phyloP scores from a whole-genome alignment of 2,797 vertebrate species.

The Lindbergichthys nudifrons region DNA sequence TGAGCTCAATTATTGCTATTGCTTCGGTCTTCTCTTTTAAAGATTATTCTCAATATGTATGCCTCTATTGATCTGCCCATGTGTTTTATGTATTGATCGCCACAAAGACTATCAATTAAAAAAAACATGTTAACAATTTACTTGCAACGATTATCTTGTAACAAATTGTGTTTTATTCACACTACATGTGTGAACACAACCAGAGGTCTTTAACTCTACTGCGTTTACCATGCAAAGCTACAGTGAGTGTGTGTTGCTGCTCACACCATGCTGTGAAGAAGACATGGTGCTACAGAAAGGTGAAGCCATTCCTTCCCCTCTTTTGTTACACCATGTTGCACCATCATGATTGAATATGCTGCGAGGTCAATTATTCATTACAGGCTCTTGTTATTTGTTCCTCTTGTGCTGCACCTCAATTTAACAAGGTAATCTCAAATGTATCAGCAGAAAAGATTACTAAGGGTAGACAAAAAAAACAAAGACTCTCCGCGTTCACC shows the following conservation, averaged over 20 bases:
- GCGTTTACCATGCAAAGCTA: too few species aligned
- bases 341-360: conserved; percentile 43
- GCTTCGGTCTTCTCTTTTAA: conserved; percentile 21
- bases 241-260: neutral
- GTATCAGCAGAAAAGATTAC: conserved; percentile 19
- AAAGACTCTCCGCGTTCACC: neutral
- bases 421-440: conserved; percentile 36
- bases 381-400: conserved; percentile 32
- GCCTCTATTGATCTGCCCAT: too few species aligned
- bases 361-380: conserved; percentile 60
- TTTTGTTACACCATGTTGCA: conserved; percentile 50
- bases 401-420: conserved; percentile 12
- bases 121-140: too few species aligned
- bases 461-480: neutral
- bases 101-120: too few species aligned
- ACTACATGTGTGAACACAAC: neutral
- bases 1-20: conserved; percentile 26
- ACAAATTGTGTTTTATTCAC: too few species aligned
- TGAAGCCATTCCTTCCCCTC: conserved; percentile 14
- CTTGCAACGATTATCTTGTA: too few species aligned
- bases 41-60: too few species aligned
- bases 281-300: neutral
- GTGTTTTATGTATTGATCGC: too few species aligned
- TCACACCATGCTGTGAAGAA: neutral
- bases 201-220: neutral